These are phyloP conservation scores for Phengaris alcon DNA, from an alignment of 2,888 invertebrate genomes.

Conservation along the genomic window DNA sequence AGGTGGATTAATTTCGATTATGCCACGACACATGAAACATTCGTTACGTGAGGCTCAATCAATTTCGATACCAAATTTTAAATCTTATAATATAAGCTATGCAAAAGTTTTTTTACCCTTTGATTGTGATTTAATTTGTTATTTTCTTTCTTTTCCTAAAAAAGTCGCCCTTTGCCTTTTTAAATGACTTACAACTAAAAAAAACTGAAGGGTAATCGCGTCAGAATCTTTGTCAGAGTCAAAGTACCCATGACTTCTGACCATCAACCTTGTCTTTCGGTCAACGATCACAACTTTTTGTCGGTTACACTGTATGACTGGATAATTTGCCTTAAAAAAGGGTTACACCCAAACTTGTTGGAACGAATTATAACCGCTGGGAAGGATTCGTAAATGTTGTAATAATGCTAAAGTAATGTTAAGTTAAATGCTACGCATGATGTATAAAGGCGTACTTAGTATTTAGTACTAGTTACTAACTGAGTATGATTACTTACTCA, in stretches of 20 bases:
- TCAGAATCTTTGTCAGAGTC: conserved; percentile 5
- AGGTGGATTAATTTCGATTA: conserved; percentile 1
- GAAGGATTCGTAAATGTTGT: neutral
- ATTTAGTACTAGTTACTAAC: no score
- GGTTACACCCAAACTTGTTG: conserved; percentile 7
- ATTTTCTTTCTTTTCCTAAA: no score
- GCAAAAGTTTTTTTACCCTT: no score
- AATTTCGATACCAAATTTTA: neutral
- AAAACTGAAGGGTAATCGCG: neutral
- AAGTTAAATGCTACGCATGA: neutral
- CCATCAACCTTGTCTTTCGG: conserved; percentile 67
- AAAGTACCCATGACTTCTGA: conserved; percentile 44
- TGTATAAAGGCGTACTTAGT: no score
- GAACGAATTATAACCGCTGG: neutral
- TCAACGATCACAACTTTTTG: conserved; percentile 65
- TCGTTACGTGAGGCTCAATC: neutral
- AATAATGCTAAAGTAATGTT: neutral
- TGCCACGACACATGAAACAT: neutral
- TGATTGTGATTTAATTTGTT: no score
- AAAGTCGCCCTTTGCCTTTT: no score
- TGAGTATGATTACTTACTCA: no score
- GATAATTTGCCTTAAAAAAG: neutral
- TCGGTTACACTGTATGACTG: conserved; percentile 38
- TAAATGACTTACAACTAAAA: neutral
- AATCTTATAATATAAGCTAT: no score